Evolutionary conservation across 2,797 vertebrate genomes (phyloP).

Genomic region (Anabas testudineus): DNA sequence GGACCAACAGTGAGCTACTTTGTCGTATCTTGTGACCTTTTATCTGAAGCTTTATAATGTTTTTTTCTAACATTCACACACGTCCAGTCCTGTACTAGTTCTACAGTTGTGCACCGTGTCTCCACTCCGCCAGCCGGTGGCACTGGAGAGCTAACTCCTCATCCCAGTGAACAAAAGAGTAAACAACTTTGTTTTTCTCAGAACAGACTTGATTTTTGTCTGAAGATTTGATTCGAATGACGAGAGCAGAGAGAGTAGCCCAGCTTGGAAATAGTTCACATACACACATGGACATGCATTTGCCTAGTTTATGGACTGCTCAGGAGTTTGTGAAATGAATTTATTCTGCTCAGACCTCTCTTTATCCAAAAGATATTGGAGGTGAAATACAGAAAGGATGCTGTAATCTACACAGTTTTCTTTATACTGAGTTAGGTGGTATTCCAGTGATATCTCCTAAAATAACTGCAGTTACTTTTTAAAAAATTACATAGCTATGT

Average conservation of each 20-base stretch:
- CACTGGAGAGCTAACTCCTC: conserved; percentile 33
- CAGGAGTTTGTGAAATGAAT: conserved; percentile 2
- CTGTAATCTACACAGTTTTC: conserved; percentile 9
- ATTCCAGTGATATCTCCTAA: not conserved
- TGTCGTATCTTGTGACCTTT: not conserved
- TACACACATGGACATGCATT: too few species aligned
- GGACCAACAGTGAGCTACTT: not conserved
- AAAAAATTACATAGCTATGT: not conserved
- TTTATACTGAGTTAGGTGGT: not conserved
- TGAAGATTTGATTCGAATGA: conserved; percentile 25
- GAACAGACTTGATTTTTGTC: conserved; percentile 43
- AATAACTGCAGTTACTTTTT: conserved; percentile 8
- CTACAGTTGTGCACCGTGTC: conserved; percentile 16
- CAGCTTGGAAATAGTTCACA: not conserved
- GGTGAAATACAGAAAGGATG: conserved; percentile 2
- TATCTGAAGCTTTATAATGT: not conserved
- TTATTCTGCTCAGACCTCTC: not conserved
- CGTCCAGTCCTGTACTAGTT: not conserved
- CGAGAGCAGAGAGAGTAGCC: not conserved
- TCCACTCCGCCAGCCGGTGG: conserved; percentile 36
- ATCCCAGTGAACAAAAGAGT: conserved; percentile 67
- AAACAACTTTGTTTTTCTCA: conserved; percentile 82
- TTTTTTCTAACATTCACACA: not conserved
- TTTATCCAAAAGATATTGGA: conserved; percentile 40
- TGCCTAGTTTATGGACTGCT: not conserved